Base-by-base conservation (phyloP, 2,113 vertebrate species). In the Xiphophorus hellerii region DNA sequence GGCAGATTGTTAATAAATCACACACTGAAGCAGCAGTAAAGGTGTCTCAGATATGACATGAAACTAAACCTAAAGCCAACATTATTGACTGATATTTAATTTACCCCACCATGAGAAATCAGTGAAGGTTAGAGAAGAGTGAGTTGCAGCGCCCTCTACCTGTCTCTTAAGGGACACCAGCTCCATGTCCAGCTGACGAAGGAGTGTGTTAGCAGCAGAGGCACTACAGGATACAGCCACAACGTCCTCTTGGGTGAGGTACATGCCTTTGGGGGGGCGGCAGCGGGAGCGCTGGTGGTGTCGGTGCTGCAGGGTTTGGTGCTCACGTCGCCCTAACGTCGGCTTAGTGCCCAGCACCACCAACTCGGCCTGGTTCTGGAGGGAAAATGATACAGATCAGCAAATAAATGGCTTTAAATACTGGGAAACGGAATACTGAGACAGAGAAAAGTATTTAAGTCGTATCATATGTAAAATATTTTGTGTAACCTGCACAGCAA, bases 221-320 rank as follows among this genome's bases (percentile, higher is more conserved):
- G 96, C 93, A 77, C 97, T 97, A 94, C 97, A 98, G 89, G 97
- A 99, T 62, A 99, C 96, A 3, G 97, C 97, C 88, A 97, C 94
- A 77, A 99, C 97, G 66, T 99, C 98, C 90, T 99, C 98, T 91
- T 98, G 97, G 69, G 95, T 98, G 89, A 99, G 93, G 92, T 96
- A 99, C 98, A 99, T 99, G 95, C 98, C 97, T 93, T 98, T 99
- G 6, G 98, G 98, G 0, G 97, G 97, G 1, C 97, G 96, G 87
- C 96, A 98, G 88, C 98, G 98, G 44, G 97, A 96, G 8, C 97
- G 96, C 87, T 98, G 97, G 86, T 99, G 98, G 87, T 99, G 97
- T 2, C 98, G 96, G 87, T 99, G 97, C 83, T 96, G 96, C 83
- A 98, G 95, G 48, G 96, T 99, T 94, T 98, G 97, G 91, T 97